Evolutionary conservation across 1,140 invertebrate genomes (phyloP).

Genomic region (Brachionus asplanchnoidis): DNA sequence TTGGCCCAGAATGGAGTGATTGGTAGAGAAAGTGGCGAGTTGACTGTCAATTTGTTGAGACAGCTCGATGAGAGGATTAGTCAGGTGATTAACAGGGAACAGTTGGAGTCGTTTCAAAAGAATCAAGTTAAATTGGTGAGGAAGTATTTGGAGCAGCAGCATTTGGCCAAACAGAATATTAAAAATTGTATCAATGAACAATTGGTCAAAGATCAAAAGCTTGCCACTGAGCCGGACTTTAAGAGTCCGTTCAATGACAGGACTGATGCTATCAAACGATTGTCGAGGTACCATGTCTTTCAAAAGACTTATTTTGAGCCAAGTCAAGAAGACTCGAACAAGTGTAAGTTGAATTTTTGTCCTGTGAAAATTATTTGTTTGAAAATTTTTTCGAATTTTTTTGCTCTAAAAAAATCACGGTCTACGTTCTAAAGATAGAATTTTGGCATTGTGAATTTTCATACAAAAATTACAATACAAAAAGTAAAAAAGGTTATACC

Average conservation of each 20-base stretch:
- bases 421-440: too few relatives aligned
- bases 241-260: background rate
- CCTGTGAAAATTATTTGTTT: too few relatives aligned
- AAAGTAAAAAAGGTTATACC: too few relatives aligned
- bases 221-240: conserved; percentile 4
- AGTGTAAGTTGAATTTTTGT: background rate
- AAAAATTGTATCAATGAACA: conserved; percentile 35
- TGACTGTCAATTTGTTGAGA: background rate
- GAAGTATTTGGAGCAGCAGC: conserved; percentile 39
- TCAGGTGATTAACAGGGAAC: conserved; percentile 4
- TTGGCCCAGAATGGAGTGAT: conserved; percentile 36
- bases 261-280: conserved; percentile 21
- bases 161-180: conserved; percentile 21
- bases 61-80: conserved; percentile 6
- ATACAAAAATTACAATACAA: too few relatives aligned
- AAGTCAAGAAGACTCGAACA: background rate
- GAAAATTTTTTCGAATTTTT: too few relatives aligned
- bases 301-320: conserved; percentile 38
- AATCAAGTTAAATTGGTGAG: conserved; percentile 15
- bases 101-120: conserved; percentile 22
- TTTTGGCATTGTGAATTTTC: too few relatives aligned
- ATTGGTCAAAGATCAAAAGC: conserved; percentile 1
- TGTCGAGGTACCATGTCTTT: conserved; percentile 38
- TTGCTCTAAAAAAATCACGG: too few relatives aligned
- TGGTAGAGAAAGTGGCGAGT: background rate